Conservation (phyloP, 1,140 invertebrate genomes). For the Trichogramma pretiosum region DNA sequence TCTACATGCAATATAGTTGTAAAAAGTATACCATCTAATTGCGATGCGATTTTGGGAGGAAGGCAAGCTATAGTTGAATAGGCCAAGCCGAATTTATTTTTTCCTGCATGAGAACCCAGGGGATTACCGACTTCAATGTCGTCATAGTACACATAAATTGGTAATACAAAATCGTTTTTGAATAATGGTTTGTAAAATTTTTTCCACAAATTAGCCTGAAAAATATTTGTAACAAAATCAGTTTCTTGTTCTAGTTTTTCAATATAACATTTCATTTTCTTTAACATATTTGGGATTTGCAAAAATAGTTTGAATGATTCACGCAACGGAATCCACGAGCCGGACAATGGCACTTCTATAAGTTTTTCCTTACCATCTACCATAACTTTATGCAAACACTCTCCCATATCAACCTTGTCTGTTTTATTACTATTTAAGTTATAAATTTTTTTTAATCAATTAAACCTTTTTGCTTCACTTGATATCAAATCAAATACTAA, state of each 20-base stretch:
- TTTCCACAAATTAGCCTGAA: slow-evolving; percentile 10
- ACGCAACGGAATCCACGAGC: background rate
- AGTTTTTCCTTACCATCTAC: background rate
- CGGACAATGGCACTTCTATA: background rate
- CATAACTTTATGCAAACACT: background rate
- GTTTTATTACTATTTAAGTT: slow-evolving; percentile 5
- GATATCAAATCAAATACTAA: background rate
- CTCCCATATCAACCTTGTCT: background rate
- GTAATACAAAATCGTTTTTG: slow-evolving; percentile 5
- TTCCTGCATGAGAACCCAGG: slow-evolving; percentile 18
- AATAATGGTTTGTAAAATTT: slow-evolving; percentile 6
- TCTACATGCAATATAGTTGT: background rate
- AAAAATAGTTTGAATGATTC: slow-evolving; percentile 16
- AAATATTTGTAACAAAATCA: slow-evolving; percentile 11
- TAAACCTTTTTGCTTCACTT: slow-evolving; percentile 8
- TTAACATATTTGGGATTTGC: slow-evolving; percentile 12
- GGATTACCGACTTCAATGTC: slow-evolving; percentile 20
- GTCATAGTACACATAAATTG: slow-evolving; percentile 20
- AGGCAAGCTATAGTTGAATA: slow-evolving; percentile 16
- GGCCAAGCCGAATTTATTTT: slow-evolving; percentile 16
- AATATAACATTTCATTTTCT: slow-evolving; percentile 14
- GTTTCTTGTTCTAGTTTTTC: slow-evolving; percentile 8
- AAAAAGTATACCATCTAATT: slow-evolving; percentile 12
- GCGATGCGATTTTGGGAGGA: slow-evolving; percentile 11
- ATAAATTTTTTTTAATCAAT: slow-evolving; percentile 6